Evolutionary conservation across 2,888 invertebrate genomes (phyloP).

Genomic region (Yponomeuta malinellus): DNA sequence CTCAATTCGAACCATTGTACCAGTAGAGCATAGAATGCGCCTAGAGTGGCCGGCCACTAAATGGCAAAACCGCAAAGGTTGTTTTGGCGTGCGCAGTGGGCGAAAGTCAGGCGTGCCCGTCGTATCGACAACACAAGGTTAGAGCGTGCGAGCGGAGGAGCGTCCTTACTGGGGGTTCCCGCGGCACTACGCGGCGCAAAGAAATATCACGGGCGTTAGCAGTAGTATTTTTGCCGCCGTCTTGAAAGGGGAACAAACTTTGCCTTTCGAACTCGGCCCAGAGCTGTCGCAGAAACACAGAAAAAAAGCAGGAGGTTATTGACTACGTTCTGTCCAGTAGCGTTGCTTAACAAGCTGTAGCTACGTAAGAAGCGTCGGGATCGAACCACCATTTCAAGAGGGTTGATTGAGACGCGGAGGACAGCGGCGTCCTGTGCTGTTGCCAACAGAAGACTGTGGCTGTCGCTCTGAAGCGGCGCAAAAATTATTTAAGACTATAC

Average conservation of each 20-base stretch:
- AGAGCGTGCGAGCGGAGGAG: constrained; percentile 48
- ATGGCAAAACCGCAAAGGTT: neutral
- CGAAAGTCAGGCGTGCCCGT: constrained; percentile 17
- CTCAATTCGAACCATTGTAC: no score
- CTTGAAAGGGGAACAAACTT: constrained; percentile 84
- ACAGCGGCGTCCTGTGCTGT: constrained; percentile 38
- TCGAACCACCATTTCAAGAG: constrained; percentile 70
- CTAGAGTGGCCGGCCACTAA: no score
- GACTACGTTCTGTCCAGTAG: constrained; percentile 30
- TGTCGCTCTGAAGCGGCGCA: constrained; percentile 41
- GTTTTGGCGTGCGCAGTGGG: constrained; percentile 7
- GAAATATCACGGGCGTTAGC: constrained; percentile 85
- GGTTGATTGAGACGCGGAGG: constrained; percentile 65
- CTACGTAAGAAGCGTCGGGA: constrained; percentile 34
- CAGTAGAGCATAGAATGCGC: no score
- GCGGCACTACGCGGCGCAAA: constrained; percentile 79
- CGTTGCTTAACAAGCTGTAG: constrained; percentile 30
- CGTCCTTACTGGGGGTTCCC: constrained; percentile 57
- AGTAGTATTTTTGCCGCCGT: constrained; percentile 84
- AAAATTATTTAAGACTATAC: constrained; percentile 36
- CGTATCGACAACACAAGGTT: constrained; percentile 46
- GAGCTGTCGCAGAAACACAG: constrained; percentile 73
- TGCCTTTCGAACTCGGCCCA: constrained; percentile 78
- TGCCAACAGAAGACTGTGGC: constrained; percentile 30
- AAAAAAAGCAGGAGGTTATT: constrained; percentile 55